Base-by-base conservation (phyloP, 2,888 invertebrate species). In the Pyrrhia umbra region DNA sequence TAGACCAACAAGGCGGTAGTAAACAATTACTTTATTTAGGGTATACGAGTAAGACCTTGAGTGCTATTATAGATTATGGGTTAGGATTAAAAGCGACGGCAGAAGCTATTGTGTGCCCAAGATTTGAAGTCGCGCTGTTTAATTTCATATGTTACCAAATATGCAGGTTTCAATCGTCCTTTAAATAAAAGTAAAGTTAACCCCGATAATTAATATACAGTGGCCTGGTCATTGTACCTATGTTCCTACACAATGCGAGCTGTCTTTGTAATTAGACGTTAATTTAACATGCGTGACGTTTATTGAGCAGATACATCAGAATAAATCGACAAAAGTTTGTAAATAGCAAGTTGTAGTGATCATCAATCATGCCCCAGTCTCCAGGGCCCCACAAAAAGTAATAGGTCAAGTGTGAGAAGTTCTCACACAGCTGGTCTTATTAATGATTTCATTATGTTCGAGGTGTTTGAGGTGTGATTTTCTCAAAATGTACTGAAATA, bases 321-420 rank as follows among this genome's bases (percentile, higher is more conserved):
- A 72, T 61, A 65, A 64, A 64, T 40, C 61, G 18, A 40, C 2
- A 34, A 49, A 68, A 72, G 64, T 72, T 64, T 27, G 54, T 58
- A 65, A 50, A 45, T 51, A 51, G 50, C 25, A 42, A 68, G 57
- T 60, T 62, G 56, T 23, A 45, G 67, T 63, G 50, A 77, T 77
- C 71, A 77, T 77, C 71, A 71, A 77, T 75, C 79, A 75, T 78
- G 79, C 58, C 46, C 13, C 50, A 59, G 58, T 54, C 63, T 62
- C 49, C 27, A 30, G 40, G 54, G 67, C 52, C 40, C 42, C 37
- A 58, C 65, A 56, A 71, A 64, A 69, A 77, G 47, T 64, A 61
- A 57, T 59, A 68, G 72, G 71, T 75, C 79, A 59, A 75, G 61
- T 66, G 72, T 68, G 67, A 77, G 64, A 71, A 71, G 62, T 60